Evolutionary conservation across 2,888 invertebrate genomes (phyloP).

Genomic region (Macaria notata): DNA sequence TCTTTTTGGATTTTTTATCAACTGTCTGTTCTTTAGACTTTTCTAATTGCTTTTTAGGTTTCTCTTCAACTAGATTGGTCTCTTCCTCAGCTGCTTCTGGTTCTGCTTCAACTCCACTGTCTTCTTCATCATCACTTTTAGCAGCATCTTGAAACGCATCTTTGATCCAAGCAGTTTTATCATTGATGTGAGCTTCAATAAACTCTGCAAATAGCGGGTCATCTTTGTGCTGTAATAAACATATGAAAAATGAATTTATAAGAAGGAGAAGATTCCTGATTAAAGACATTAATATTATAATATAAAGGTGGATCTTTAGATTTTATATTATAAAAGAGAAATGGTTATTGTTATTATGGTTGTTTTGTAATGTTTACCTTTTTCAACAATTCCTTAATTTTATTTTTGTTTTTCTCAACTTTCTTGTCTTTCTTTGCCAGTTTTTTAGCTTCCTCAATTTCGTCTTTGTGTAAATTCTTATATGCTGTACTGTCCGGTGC

Average conservation of each 20-base stretch:
- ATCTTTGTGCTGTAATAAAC: constrained; percentile 85
- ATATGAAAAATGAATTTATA: no score
- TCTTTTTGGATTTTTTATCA: constrained; percentile 4
- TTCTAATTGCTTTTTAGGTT: constrained; percentile 15
- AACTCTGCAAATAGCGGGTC: constrained; percentile 96
- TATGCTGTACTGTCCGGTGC: constrained; percentile 88
- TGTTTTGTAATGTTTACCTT: constrained; percentile 68
- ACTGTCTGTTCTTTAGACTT: constrained; percentile 28
- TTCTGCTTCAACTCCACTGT: constrained; percentile 60
- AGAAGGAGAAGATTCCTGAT: no score
- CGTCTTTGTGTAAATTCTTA: constrained; percentile 76
- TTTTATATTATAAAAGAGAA: no score
- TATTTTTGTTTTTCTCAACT: constrained; percentile 69
- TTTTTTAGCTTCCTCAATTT: constrained; percentile 45
- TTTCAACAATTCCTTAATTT: constrained; percentile 85
- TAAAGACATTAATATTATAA: no score
- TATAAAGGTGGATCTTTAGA: not conserved
- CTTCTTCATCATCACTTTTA: constrained; percentile 55
- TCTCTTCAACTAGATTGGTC: constrained; percentile 29
- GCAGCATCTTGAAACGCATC: constrained; percentile 61
- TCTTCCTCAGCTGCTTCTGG: constrained; percentile 26
- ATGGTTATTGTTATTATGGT: no score
- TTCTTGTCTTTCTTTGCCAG: constrained; percentile 56
- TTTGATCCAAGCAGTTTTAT: constrained; percentile 67
- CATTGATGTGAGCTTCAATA: constrained; percentile 89